Conservation (phyloP, 92 coral and sea anemone species). For the Zoanthus solanderi region DNA sequence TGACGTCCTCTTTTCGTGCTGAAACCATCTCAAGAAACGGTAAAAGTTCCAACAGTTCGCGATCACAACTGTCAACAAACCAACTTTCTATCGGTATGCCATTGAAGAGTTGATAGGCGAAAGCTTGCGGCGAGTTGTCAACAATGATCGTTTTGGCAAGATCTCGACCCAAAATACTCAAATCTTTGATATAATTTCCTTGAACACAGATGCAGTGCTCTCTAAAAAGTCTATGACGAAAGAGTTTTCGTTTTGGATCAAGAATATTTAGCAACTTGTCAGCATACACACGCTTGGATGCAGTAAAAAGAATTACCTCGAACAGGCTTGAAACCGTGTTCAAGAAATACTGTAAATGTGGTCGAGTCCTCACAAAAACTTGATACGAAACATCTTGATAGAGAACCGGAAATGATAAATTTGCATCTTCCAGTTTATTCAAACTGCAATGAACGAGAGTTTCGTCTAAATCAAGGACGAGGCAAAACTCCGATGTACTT, state of each 20-base stretch:
- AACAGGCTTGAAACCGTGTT: slow-evolving; percentile 88
- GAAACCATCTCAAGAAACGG: slow-evolving; percentile 95
- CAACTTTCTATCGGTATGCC: slow-evolving; percentile 99
- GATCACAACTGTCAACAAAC: slow-evolving; percentile 95
- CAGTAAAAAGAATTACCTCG: slow-evolving; percentile 98
- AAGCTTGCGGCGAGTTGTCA: slow-evolving; percentile 99
- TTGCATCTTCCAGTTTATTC: slow-evolving; percentile 97
- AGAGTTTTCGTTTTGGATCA: slow-evolving; percentile 91
- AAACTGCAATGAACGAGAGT: slow-evolving; percentile 99
- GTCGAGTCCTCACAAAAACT: slow-evolving; percentile 98
- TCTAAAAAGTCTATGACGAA: slow-evolving; percentile 98
- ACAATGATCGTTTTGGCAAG: slow-evolving; percentile 98
- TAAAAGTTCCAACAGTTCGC: slow-evolving; percentile 89
- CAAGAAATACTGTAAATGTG: slow-evolving; percentile 92
- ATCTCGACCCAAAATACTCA: slow-evolving; percentile 97
- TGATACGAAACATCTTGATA: slow-evolving; percentile 97
- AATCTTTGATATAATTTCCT: slow-evolving; percentile 97
- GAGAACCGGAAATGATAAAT: slow-evolving; percentile 94
- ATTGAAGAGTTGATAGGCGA: slow-evolving; percentile 98
- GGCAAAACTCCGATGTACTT: slow-evolving; percentile 97
- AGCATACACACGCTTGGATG: slow-evolving; percentile 98
- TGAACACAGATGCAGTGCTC: slow-evolving; percentile 99
- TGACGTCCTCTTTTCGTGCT: slow-evolving; percentile 89
- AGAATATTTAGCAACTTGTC: slow-evolving; percentile 95
- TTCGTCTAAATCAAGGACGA: slow-evolving; percentile 96